Evolutionary conservation across 2,797 vertebrate species (phyloP), one percentile per base, ranked within the genome.

Genomic region (Mastacembelus armatus): DNA sequence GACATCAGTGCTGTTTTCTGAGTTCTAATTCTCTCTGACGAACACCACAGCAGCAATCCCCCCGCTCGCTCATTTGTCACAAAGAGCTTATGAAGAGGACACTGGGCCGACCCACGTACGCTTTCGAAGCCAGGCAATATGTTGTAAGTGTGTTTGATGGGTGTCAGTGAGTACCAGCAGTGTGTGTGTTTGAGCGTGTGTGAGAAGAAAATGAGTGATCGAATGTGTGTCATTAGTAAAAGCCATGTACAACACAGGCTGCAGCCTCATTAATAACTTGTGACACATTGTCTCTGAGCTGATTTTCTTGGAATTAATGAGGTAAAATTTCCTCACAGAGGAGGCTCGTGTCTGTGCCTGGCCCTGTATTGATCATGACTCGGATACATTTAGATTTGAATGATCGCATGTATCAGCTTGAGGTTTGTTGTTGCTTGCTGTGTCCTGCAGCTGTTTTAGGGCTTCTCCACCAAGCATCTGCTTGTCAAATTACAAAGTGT

Each of bases 81-180:
- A 98, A 95, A 97, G 96, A 98, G 88, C 93, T 98, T 82, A 95
- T 97, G 96, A 98, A 98, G 97, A 98, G 96, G 96, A 98, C 96
- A 72, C 92, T 98, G 94, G 98, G 98, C 89, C 96, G 92, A 82
- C 96, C 96, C 91, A 98, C 97, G 72, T 96, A 94, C 94, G 97
- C 98, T 90, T 83, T 96, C 92, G 97, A 98, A 95, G 98, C 97
- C 94, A 97, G 97, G 94, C 93, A 96, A 79, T 97, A 97, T 90
- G 91, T 98, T 95, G 97, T 99, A 98, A 99, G 97, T 99, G 90
- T 73, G 75, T 74, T 81, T 83, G 75, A 36, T 4, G 55, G 65
- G 71, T 15, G 55, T 38, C 61, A 49, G 60, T 62, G 67, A 67
- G 57, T 60, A 52, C 42, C 40, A 36, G 58, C 39, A 42, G 3